Evolutionary conservation across 2,797 vertebrate genomes (phyloP).

Genomic region (Mionectes olivaceus): DNA sequence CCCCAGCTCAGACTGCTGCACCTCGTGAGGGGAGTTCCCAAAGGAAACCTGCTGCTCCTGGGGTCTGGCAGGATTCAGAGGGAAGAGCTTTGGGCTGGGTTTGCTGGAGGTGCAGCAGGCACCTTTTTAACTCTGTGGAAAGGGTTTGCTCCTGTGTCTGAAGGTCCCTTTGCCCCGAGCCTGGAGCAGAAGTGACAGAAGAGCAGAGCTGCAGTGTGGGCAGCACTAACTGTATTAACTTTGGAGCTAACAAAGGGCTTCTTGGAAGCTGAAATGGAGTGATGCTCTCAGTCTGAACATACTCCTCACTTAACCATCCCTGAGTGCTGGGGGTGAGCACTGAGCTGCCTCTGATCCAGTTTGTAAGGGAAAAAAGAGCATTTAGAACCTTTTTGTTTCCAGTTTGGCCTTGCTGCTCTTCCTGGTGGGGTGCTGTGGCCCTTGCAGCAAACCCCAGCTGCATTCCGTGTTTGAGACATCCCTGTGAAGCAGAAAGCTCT

Average conservation of each 20-base stretch:
- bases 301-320: background rate
- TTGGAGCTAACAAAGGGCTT: background rate
- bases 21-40: background rate
- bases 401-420: background rate
- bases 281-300: background rate
- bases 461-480: rapidly evolving
- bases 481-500: background rate
- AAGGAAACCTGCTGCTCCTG: background rate
- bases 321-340: background rate
- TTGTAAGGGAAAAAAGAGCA: background rate
- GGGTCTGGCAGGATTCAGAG: background rate
- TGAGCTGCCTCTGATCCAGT: background rate
- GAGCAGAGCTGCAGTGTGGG: background rate
- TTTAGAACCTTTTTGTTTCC: background rate
- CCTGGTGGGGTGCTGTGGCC: background rate
- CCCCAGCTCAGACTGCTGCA: background rate
- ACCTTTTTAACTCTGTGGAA: background rate
- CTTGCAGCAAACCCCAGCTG: background rate
- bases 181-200: background rate
- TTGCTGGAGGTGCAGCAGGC: background rate
- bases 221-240: background rate
- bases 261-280: background rate
- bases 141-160: background rate
- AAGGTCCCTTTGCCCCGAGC: background rate
- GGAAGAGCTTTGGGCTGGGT: rapidly evolving